Conservation (phyloP, 2,113 vertebrate genomes). For the Triplophysa siluroides region DNA sequence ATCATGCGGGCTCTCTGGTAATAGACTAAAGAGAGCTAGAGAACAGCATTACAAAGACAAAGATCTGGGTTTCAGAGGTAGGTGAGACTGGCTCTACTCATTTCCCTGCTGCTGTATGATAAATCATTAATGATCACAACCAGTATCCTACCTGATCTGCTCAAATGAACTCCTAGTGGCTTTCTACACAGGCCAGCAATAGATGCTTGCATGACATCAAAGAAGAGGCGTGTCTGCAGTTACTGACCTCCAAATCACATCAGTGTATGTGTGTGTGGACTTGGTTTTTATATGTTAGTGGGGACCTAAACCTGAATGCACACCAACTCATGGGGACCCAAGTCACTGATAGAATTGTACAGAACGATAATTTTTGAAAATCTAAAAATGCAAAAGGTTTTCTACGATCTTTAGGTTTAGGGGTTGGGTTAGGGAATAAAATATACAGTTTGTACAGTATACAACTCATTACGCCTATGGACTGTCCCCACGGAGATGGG, state of each 20-base stretch:
- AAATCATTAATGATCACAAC: constrained; percentile 76
- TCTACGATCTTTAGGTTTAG: too few species aligned
- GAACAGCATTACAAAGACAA: constrained; percentile 17
- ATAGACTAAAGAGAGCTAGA: neutral
- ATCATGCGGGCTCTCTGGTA: neutral
- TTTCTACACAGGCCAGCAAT: constrained; percentile 10
- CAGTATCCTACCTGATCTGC: constrained; percentile 71
- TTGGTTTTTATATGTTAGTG: too few species aligned
- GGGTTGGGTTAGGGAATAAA: too few species aligned
- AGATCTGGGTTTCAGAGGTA: constrained; percentile 56
- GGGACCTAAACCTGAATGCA: too few species aligned
- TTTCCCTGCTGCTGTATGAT: constrained; percentile 65
- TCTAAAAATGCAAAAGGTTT: too few species aligned
- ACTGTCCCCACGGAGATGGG: too few species aligned
- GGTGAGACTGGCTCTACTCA: constrained; percentile 55
- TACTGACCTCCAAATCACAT: constrained; percentile 18
- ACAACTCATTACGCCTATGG: too few species aligned
- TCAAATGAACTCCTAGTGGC: constrained; percentile 50
- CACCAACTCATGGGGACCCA: too few species aligned
- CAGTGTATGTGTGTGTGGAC: too few species aligned
- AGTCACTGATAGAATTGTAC: too few species aligned
- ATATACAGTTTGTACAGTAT: too few species aligned
- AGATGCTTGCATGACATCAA: constrained; percentile 4
- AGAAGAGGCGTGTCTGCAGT: neutral
- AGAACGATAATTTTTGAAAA: too few species aligned